These are phyloP conservation scores for Dendrolimus houi DNA, from an alignment of 2,888 invertebrate species.

Conservation along the genomic window DNA sequence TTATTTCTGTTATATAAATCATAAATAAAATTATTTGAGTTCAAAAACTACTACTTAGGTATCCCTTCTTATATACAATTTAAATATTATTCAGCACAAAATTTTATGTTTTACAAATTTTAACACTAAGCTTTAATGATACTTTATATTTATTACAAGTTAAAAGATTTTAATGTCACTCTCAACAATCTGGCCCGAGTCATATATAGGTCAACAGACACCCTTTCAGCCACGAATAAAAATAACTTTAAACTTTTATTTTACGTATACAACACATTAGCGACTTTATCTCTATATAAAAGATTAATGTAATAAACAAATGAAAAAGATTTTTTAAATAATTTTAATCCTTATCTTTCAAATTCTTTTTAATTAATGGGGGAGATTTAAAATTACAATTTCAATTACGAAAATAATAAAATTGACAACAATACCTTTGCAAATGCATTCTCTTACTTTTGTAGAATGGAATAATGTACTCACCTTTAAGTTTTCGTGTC, in stretches of 20 bases:
- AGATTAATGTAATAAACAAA: not conserved
- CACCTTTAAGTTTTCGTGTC: conserved; percentile 43
- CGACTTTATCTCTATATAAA: not conserved
- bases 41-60: too few species aligned
- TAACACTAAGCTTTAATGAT: too few species aligned
- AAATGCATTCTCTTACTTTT: too few species aligned
- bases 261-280: not conserved
- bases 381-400: not conserved
- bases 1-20: too few species aligned
- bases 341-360: not conserved
- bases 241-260: conserved; percentile 16
- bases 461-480: conserved; percentile 20
- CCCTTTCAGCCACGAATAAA: conserved; percentile 19
- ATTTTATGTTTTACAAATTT: too few species aligned
- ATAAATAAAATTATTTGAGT: too few species aligned
- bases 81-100: too few species aligned
- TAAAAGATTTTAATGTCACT: too few species aligned
- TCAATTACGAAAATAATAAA: not conserved
- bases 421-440: too few species aligned
- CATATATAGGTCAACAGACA: conserved; percentile 33
- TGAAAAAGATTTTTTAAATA: too few species aligned
- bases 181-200: not conserved
- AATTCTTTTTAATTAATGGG: not conserved
- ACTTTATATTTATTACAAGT: too few species aligned
- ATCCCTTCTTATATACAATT: too few species aligned